Evolutionary conservation across 2,797 vertebrate genomes (phyloP).

Genomic region (Hyperoplus lanceolatus): DNA sequence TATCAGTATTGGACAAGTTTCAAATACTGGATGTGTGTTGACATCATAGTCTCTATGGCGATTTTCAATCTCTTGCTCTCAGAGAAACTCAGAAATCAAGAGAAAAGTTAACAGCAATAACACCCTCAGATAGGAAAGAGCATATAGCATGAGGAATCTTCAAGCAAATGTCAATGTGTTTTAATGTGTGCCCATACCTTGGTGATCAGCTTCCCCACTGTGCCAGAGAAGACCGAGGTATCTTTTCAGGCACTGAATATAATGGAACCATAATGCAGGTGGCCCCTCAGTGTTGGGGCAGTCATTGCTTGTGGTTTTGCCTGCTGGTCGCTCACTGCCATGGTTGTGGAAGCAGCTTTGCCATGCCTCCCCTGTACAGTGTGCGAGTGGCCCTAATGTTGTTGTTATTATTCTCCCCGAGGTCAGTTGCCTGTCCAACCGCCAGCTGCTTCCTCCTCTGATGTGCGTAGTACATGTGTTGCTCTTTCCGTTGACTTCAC

Average conservation of each 20-base stretch:
- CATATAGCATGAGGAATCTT: neutral
- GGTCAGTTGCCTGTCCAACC: constrained; percentile 68
- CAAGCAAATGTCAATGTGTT: neutral
- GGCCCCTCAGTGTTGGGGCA: constrained; percentile 35
- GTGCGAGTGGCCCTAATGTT: constrained; percentile 66
- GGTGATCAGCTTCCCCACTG: neutral
- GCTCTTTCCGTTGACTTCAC: constrained; percentile 85
- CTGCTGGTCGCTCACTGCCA: constrained; percentile 50
- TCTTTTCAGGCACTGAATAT: constrained; percentile 31
- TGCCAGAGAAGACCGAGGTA: constrained; percentile 26
- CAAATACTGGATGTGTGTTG: constrained; percentile 21
- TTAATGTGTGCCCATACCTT: too few relatives aligned
- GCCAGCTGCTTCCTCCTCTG: constrained; percentile 84
- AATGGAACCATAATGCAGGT: constrained; percentile 37
- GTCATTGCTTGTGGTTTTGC: constrained; percentile 57
- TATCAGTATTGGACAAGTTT: constrained; percentile 19
- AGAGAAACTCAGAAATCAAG: neutral
- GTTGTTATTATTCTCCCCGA: constrained; percentile 81
- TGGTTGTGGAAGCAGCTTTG: constrained; percentile 55
- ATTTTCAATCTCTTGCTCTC: neutral
- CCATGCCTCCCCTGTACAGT: constrained; percentile 39
- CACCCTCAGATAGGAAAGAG: neutral
- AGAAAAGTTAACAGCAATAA: neutral
- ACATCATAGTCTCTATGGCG: constrained; percentile 20
- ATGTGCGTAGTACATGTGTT: constrained; percentile 79